phyloP scores from a whole-genome alignment of 2,888 invertebrate species.

The Colostygia pectinataria region DNA sequence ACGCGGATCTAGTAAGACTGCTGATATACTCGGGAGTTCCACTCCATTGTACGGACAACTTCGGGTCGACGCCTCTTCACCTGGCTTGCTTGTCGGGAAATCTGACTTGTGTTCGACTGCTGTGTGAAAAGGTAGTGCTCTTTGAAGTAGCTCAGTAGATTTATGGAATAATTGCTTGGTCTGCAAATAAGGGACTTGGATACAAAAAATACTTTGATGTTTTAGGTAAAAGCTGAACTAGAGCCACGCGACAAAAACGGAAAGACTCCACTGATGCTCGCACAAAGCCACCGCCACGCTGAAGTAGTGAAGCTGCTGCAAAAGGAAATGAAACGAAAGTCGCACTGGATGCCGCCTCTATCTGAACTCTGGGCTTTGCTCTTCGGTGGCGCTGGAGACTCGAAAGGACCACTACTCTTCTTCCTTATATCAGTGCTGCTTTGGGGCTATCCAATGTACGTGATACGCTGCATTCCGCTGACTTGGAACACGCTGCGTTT shows the following conservation, averaged over 20 bases:
- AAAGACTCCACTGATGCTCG: slow-evolving; percentile 95
- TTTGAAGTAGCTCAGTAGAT: no score
- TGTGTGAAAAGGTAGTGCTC: slow-evolving; percentile 90
- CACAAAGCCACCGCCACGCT: slow-evolving; percentile 93
- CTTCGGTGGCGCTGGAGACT: slow-evolving; percentile 95
- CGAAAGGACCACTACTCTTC: slow-evolving; percentile 93
- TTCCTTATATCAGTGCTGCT: slow-evolving; percentile 92
- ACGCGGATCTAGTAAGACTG: slow-evolving; percentile 92
- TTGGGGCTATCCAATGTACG: slow-evolving; percentile 97
- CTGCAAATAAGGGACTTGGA: no score
- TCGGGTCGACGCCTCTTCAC: slow-evolving; percentile 95
- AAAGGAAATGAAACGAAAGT: slow-evolving; percentile 90
- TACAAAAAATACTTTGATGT: slow-evolving; percentile 10
- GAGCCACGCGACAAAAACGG: slow-evolving; percentile 95
- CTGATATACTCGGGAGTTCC: slow-evolving; percentile 96
- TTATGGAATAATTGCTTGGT: no score
- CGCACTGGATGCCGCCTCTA: slow-evolving; percentile 93
- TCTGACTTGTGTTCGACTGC: slow-evolving; percentile 91
- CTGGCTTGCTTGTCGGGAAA: slow-evolving; percentile 95
- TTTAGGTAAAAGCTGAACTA: slow-evolving; percentile 91
- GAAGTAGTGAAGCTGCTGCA: slow-evolving; percentile 92
- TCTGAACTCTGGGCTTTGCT: slow-evolving; percentile 94
- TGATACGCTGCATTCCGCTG: slow-evolving; percentile 93
- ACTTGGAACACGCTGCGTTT: slow-evolving; percentile 94
- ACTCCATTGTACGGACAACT: slow-evolving; percentile 94